Evolutionary conservation across 2,113 vertebrate genomes (phyloP).

Genomic region (Hippopotamus amphibius): DNA sequence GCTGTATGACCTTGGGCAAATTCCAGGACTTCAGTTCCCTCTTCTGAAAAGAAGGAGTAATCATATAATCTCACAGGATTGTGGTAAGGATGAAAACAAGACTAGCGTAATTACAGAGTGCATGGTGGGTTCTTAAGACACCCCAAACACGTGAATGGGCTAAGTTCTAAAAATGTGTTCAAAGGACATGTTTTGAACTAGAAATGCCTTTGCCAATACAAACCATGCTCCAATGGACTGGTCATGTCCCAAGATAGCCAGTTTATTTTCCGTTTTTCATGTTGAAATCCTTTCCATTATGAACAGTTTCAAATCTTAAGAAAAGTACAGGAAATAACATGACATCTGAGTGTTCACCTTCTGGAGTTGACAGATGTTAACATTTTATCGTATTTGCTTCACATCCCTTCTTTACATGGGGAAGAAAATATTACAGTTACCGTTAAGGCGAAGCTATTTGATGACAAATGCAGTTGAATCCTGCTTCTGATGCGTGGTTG

Average conservation of each 20-base stretch:
- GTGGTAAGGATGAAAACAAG: background rate
- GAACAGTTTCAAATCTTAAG: conserved; percentile 47
- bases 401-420: background rate
- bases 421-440: background rate
- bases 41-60: background rate
- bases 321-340: conserved; percentile 20
- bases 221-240: background rate
- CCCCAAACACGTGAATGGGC: background rate
- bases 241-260: background rate
- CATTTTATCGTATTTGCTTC: conserved; percentile 52
- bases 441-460: background rate
- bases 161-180: background rate
- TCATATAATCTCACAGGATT: background rate
- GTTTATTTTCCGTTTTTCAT: background rate
- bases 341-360: background rate
- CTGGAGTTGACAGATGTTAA: conserved; percentile 19
- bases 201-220: background rate
- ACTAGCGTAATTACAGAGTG: background rate
- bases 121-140: background rate
- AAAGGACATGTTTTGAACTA: background rate
- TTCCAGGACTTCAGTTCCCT: background rate
- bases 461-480: background rate
- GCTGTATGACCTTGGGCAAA: background rate
- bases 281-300: conserved; percentile 17
- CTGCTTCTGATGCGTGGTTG: background rate